A percentile compares a stretch with the other conserved stretches of the same genome.
Evolutionary conservation across 1,140 invertebrate species (phyloP).

Genomic region (Apis cerana): DNA sequence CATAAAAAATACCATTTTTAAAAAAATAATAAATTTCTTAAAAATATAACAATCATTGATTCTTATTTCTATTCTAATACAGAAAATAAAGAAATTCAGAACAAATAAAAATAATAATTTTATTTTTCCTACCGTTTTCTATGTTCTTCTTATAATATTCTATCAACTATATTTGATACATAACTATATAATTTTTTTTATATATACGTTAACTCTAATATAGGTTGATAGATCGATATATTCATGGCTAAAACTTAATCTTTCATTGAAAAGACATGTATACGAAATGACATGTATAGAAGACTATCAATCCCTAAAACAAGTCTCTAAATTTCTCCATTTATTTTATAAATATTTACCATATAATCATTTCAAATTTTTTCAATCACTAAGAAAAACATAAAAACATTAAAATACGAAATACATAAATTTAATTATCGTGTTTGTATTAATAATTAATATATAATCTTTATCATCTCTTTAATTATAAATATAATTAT

Average conservation of each 20-base stretch:
- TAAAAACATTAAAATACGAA: background rate
- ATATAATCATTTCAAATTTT: background rate
- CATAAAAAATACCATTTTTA: background rate
- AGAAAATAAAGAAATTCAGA: background rate
- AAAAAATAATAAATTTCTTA: background rate
- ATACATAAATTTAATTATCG: no score
- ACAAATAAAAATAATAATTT: background rate
- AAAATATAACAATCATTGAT: background rate
- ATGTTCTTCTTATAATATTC: background rate
- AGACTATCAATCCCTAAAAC: background rate
- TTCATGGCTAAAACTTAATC: slow-evolving; percentile 34
- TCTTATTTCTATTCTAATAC: background rate
- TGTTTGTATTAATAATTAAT: no score
- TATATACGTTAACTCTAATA: background rate
- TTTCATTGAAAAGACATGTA: slow-evolving; percentile 3
- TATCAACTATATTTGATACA: background rate
- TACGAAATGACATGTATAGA: background rate
- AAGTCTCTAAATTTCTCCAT: background rate
- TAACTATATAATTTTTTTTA: background rate
- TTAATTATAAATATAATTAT: no score
- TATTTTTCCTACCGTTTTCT: background rate
- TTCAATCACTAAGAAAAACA: background rate
- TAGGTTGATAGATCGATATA: slow-evolving; percentile 51
- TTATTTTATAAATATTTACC: slow-evolving; percentile 17
- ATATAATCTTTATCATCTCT: no score